A percentile compares a stretch with the other conserved stretches of the same genome.
These are phyloP conservation scores for Rhyacichthys aspro DNA, from an alignment of 2,797 vertebrate species.

Conservation along the genomic window DNA sequence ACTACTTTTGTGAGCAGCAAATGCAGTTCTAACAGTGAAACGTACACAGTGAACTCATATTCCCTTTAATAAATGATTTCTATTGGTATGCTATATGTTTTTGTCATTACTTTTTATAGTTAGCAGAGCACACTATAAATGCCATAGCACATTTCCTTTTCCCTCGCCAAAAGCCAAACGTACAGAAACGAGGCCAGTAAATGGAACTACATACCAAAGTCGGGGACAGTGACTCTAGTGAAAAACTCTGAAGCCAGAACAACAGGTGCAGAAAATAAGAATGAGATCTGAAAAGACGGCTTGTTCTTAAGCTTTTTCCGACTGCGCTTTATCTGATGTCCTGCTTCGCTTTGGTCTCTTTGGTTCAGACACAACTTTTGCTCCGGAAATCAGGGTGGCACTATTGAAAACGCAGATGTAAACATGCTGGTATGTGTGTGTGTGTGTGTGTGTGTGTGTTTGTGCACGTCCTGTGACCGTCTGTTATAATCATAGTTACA, in stretches of 20 bases:
- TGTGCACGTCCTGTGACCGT: constrained; percentile 1
- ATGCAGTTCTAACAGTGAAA: neutral
- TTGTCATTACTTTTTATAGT: constrained; percentile 9
- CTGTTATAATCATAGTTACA: constrained; percentile 4
- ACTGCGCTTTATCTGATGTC: constrained; percentile 4
- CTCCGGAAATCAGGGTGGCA: constrained; percentile 73
- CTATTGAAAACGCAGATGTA: constrained; percentile 58
- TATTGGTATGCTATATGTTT: constrained; percentile 3
- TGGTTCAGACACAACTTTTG: constrained; percentile 56
- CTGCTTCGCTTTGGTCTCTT: constrained; percentile 23
- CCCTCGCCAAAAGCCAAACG: neutral
- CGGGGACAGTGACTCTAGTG: neutral
- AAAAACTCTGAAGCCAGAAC: constrained; percentile 3
- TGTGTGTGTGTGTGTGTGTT: constrained; percentile 11
- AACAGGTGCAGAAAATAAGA: constrained; percentile 1
- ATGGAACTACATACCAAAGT: neutral
- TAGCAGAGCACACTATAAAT: constrained; percentile 1
- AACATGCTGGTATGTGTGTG: constrained; percentile 57
- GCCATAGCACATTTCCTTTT: constrained; percentile 14
- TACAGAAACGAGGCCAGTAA: neutral
- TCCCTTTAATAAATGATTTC: neutral
- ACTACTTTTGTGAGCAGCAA: too few relatives aligned
- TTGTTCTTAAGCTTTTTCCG: neutral
- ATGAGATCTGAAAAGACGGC: neutral
- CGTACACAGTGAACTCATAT: neutral